Evolutionary conservation across 2,797 vertebrate genomes (phyloP).

Genomic region (Semaprochilodus insignis): DNA sequence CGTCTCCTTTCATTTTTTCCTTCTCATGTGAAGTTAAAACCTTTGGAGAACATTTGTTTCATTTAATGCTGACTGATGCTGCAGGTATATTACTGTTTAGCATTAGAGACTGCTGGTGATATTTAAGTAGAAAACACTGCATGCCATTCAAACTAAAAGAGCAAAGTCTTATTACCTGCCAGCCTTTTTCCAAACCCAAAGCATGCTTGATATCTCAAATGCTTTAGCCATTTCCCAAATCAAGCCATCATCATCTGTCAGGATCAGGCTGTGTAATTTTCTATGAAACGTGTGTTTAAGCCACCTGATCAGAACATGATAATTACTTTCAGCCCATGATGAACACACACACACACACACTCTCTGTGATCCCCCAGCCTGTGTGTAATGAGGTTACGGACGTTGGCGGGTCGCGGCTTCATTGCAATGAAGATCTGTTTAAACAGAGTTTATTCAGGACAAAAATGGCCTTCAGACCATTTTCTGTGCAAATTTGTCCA

Average conservation of each 20-base stretch:
- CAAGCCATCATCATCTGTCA: not conserved
- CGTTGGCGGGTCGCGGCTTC: constrained; percentile 71
- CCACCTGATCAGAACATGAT: not conserved
- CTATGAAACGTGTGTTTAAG: constrained; percentile 37
- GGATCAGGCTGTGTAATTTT: constrained; percentile 24
- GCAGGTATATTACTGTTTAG: not conserved
- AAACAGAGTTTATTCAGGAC: constrained; percentile 76
- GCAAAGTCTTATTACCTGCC: not conserved
- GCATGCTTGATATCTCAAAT: not conserved
- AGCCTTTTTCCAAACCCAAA: not conserved
- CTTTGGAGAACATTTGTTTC: too few relatives aligned
- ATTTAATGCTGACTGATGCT: too few relatives aligned
- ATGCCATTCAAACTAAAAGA: not conserved
- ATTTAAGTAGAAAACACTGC: not conserved
- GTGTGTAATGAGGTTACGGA: constrained; percentile 50
- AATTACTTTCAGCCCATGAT: constrained; percentile 2
- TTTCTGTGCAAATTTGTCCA: constrained; percentile 89
- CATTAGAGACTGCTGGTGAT: not conserved
- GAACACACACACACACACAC: constrained; percentile 34
- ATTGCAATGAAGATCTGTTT: constrained; percentile 82
- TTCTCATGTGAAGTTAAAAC: too few relatives aligned
- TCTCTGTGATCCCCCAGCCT: not conserved
- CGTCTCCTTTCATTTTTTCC: too few relatives aligned
- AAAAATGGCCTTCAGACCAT: constrained; percentile 86
- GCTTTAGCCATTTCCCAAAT: not conserved